phyloP scores from a whole-genome alignment of 2,113 vertebrate species.

The Ovis canadensis region DNA sequence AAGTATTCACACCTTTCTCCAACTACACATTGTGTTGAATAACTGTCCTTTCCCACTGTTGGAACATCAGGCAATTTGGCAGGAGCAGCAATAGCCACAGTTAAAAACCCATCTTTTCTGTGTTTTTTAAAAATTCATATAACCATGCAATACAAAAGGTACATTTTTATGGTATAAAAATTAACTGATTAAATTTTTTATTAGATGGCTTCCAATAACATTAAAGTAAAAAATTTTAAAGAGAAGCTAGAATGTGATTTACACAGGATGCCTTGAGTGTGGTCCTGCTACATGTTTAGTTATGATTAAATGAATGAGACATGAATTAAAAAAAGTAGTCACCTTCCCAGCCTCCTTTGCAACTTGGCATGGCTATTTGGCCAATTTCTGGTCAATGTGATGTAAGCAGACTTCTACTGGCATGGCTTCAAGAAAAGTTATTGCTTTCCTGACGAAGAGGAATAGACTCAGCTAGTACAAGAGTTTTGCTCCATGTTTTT shows the following conservation, averaged over 20 bases:
- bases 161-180: background rate
- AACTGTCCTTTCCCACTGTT: background rate
- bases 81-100: background rate
- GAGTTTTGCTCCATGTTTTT: background rate
- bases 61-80: background rate
- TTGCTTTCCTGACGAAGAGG: background rate
- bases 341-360: background rate
- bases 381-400: background rate
- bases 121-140: background rate
- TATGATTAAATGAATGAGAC: background rate
- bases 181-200: background rate
- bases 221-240: background rate
- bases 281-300: background rate
- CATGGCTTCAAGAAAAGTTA: background rate
- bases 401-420: background rate
- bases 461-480: background rate
- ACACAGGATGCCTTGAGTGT: background rate
- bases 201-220: background rate
- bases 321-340: background rate
- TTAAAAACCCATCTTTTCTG: background rate
- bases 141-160: background rate
- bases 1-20: background rate
- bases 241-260: background rate
- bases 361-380: background rate
- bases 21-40: background rate